phyloP scores from a whole-genome alignment of 2,797 vertebrate species.

The Erethizon dorsatum region DNA sequence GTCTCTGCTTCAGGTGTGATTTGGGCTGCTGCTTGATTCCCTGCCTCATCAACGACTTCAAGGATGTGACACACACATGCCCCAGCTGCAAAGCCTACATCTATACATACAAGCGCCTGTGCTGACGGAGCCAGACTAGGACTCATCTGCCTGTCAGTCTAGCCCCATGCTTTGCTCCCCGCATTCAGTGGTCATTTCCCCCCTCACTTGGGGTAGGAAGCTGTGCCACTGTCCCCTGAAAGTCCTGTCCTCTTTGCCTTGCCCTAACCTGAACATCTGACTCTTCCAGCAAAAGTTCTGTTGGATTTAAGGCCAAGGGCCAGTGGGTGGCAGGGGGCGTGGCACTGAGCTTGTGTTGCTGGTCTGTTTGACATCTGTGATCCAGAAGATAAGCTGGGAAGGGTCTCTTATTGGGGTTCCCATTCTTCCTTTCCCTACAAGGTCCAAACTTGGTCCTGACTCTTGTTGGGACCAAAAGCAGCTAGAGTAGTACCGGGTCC shows the following conservation, averaged over 20 bases:
- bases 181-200: neutral
- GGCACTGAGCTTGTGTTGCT: slow-evolving; percentile 38
- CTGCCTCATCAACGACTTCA: slow-evolving; percentile 98
- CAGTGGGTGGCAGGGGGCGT: slow-evolving; percentile 19
- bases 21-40: slow-evolving; percentile 99
- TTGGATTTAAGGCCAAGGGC: slow-evolving; percentile 76
- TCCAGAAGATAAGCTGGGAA: slow-evolving; percentile 61
- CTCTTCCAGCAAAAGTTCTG: slow-evolving; percentile 72
- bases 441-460: slow-evolving; percentile 35
- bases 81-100: slow-evolving; percentile 99
- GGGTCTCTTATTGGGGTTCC: slow-evolving; percentile 31
- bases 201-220: slow-evolving; percentile 61
- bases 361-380: slow-evolving; percentile 41
- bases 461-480: slow-evolving; percentile 66
- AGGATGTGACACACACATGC: slow-evolving; percentile 99
- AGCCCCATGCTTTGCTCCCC: slow-evolving; percentile 82
- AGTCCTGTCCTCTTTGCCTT: slow-evolving; percentile 72
- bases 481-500: slow-evolving; percentile 22
- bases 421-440: slow-evolving; percentile 5
- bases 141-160: slow-evolving; percentile 69
- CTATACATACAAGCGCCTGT: slow-evolving; percentile 99
- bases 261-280: slow-evolving; percentile 76
- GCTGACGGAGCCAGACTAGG: slow-evolving; percentile 91
- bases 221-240: slow-evolving; percentile 64
- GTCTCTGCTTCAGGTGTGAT: slow-evolving; percentile 95